A percentile compares a stretch with the other conserved stretches of the same genome.
These are phyloP conservation scores for Zaprionus ornatus DNA, from an alignment of 1,140 invertebrate species.

Conservation along the genomic window DNA sequence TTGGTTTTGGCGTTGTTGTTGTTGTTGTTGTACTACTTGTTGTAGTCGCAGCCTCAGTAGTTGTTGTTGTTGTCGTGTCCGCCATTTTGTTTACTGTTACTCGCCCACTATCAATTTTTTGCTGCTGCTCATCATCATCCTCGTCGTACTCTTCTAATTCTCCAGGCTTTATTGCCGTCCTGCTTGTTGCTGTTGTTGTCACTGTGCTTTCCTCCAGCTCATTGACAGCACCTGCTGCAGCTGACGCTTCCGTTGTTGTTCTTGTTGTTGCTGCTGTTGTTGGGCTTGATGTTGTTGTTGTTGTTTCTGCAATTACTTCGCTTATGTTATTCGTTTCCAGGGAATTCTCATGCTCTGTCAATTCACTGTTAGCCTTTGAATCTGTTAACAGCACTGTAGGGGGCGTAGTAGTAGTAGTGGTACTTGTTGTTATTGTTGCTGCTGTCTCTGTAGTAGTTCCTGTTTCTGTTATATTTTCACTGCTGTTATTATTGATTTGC, in stretches of 20 bases:
- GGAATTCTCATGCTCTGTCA: constrained; percentile 51
- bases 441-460: constrained; percentile 32
- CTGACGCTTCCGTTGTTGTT: constrained; percentile 42
- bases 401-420: constrained; percentile 22
- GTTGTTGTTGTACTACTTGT: constrained; percentile 8
- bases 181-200: constrained; percentile 38
- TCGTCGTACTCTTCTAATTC: constrained; percentile 9
- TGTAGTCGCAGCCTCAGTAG: constrained; percentile 1
- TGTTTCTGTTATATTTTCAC: constrained; percentile 38
- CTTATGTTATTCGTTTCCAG: constrained; percentile 67
- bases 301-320: constrained; percentile 31
- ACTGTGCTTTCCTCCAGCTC: constrained; percentile 23
- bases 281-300: constrained; percentile 23
- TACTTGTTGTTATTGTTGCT: constrained; percentile 32
- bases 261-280: constrained; percentile 23
- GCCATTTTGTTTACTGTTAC: constrained; percentile 49
- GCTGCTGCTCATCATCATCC: constrained; percentile 30
- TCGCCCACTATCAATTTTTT: constrained; percentile 36
- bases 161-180: constrained; percentile 31
- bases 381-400: constrained; percentile 22
- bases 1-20: constrained; percentile 30
- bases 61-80: constrained; percentile 28
- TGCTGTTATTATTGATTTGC: constrained; percentile 62
- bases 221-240: constrained; percentile 27
- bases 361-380: constrained; percentile 20